Conservation (phyloP, 2,113 vertebrate genomes). For the Macrotus californicus region DNA sequence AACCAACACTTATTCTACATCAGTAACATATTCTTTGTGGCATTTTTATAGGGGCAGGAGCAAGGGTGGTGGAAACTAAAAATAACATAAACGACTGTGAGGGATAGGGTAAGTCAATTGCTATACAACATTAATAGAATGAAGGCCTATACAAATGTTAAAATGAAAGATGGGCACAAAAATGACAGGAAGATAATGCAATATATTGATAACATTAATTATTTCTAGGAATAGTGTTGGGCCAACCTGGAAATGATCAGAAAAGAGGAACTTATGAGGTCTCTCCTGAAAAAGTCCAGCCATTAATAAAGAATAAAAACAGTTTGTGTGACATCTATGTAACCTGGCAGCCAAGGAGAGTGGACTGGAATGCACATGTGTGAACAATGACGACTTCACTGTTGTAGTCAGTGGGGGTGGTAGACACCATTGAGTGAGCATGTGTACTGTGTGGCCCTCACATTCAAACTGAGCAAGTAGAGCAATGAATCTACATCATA, state of each 20-base stretch:
- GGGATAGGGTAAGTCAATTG: background rate
- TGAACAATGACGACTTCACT: no score
- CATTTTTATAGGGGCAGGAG: background rate
- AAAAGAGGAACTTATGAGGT: background rate
- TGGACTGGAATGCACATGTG: no score
- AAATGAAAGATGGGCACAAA: background rate
- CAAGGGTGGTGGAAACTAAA: background rate
- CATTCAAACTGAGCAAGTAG: no score
- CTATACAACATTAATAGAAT: background rate
- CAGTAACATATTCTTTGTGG: background rate
- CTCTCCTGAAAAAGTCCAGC: no score
- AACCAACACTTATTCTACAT: background rate
- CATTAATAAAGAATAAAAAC: no score
- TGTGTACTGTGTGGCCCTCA: no score
- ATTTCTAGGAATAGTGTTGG: background rate
- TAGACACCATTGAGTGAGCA: no score
- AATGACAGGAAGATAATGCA: background rate
- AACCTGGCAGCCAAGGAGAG: no score
- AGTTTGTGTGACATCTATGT: no score
- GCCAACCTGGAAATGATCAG: background rate
- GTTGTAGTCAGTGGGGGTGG: no score
- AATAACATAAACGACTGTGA: background rate
- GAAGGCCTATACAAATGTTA: background rate
- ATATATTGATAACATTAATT: background rate
- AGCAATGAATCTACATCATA: no score